Base-by-base conservation (phyloP, 2,888 invertebrate genomes). In the Drosophila algonquin region DNA sequence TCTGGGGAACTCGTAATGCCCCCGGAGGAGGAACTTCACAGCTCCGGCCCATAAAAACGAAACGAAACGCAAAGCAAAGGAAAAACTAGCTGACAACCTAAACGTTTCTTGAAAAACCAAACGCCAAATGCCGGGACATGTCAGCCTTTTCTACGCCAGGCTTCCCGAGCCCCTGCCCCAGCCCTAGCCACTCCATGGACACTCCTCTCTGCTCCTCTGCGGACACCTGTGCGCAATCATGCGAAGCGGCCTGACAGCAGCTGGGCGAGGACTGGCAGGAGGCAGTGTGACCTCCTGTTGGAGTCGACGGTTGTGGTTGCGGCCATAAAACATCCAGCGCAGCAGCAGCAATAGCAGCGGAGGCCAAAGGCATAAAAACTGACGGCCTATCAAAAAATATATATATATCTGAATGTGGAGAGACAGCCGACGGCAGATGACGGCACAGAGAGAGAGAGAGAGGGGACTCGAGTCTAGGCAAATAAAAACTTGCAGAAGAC, bases 311-410 rank as follows among this genome's bases (percentile, higher is more conserved):
- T 81, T 86, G 89, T 79, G 89, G 89, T 81, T 86, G 79, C 75
- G 75, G 73, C 87, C 69, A 81, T 88, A 87, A 89, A 87, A 85
- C 85, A 86, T 77, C 70, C 72, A 65, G 63, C 53, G 63, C 55
- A 63, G 61, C 64, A 51, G 44, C 3, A 21, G 3, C 21, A 21
- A 2, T 2, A 21, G 63, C 55, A 63, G 61, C 64, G 48, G 44
- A 74, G 60, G 74, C 75, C 71, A 77, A 76, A 76, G 73, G 86
- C 83, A 83, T 85, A 83, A 83, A 83, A 83, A 83, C 72, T 76
- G 80, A 80, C 76, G 84, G 82, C 85, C 85, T 84, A 84, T 87
- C 87, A 82, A 87, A 87, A 82, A 85, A 85, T 77, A 82, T 85
- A 73, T 73, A 21, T 21, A 73, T 73, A 54, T 57, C 18, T 73